Base-by-base conservation (phyloP, 92 coral and sea anemone species). In the Zoanthus solanderi region DNA sequence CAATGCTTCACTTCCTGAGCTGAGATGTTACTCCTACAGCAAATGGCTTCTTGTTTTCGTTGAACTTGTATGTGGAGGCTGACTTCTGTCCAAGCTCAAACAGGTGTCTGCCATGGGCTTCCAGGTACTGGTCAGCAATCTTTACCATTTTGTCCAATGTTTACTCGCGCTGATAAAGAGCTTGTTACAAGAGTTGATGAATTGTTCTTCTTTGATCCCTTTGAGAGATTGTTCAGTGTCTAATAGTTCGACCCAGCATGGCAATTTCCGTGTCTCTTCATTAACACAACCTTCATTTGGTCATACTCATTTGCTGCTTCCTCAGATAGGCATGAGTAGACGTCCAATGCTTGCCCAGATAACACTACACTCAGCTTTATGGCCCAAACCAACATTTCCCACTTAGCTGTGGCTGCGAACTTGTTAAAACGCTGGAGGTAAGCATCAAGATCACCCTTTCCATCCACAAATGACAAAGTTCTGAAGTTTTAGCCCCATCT, bases 371-470 rank as follows among this genome's bases (percentile, higher is more conserved):
- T 37, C 42, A 91, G 87, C 47, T 86, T 85, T 1, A 93, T 71
- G 6, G 92, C 90, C 93, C 93, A 94, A 10, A 67, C 75, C 9
- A 83, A 0, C 45, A 47, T 72, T 1, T 84, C 66, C 94, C 94
- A 90, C 31, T 92, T 94, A 30, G 85, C 83, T 14, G 78, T 90
- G 9, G 48, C 45, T 14, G 96, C 91, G 58, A 91, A 92, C 63
- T 93, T 76, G 72, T 90, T 90, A 45, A 92, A 92, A 15, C 89
- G 54, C 78, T 87, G 89, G 29, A 93, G 71, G 50, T 85, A 90
- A 53, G 88, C 83, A 42, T 88, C 92, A 10, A 90, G 78, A 75
- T 93, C 88, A 31, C 89, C 93, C 42, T 89, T 87, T 2, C 92
- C 90, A 78, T 87, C 94, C 34, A 78, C 71, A 42, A 94, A 90